These are phyloP conservation scores for Platycheirus rosarum DNA, from an alignment of 2,888 invertebrate genomes.

Conservation along the genomic window DNA sequence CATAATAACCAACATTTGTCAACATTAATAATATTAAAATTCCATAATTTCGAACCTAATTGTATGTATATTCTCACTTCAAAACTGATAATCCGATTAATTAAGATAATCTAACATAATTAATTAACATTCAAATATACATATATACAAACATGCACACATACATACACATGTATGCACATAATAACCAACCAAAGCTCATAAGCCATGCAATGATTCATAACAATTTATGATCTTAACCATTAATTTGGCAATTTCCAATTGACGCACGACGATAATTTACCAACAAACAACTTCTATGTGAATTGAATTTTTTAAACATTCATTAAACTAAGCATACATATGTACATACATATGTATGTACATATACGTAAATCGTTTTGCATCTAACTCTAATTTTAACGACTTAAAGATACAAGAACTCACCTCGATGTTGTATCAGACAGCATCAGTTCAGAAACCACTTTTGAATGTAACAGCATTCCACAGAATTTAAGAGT, in stretches of 20 bases:
- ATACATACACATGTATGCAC: too few species aligned
- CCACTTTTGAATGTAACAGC: conserved; percentile 5
- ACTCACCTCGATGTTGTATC: conserved; percentile 64
- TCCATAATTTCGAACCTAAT: too few species aligned
- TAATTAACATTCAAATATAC: too few species aligned
- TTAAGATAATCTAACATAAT: too few species aligned
- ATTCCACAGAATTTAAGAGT: conserved; percentile 59
- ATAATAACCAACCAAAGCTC: neutral
- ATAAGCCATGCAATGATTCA: neutral
- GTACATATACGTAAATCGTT: too few species aligned
- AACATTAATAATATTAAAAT: too few species aligned
- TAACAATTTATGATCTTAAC: conserved; percentile 52
- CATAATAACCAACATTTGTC: too few species aligned
- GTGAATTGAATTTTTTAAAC: conserved; percentile 63
- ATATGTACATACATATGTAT: too few species aligned
- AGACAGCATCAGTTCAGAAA: conserved; percentile 29
- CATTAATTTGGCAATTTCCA: conserved; percentile 26
- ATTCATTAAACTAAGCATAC: conserved; percentile 59
- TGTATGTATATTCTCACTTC: too few species aligned
- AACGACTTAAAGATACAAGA: neutral
- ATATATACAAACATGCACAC: too few species aligned
- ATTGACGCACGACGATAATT: conserved; percentile 12
- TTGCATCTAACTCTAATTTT: too few species aligned
- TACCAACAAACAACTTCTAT: conserved; percentile 35
- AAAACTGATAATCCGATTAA: too few species aligned